A percentile compares a stretch with the other conserved stretches of the same genome.
Conservation (phyloP, 2,113 vertebrate genomes). For the Maccullochella peelii region DNA sequence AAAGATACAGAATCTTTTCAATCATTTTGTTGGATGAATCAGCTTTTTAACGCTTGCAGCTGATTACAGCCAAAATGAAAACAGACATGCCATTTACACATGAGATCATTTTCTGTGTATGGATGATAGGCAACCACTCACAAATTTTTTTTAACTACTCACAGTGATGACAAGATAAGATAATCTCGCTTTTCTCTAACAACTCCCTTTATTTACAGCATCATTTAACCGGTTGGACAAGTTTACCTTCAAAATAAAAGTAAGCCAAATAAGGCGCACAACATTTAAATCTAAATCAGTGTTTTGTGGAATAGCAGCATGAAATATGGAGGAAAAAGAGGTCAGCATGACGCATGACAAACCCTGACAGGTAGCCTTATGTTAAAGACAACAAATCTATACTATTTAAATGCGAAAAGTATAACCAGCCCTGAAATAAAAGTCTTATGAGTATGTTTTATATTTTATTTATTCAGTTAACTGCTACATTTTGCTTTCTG, state of each 20-base stretch:
- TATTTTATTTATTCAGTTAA: no score
- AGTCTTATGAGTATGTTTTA: no score
- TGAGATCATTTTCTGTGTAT: neutral
- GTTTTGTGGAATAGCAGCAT: neutral
- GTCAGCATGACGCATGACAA: no score
- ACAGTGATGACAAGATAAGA: neutral
- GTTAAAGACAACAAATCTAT: no score
- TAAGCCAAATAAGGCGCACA: neutral
- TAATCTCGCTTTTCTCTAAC: neutral
- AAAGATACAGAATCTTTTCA: neutral
- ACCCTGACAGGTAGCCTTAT: neutral
- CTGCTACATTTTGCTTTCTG: no score
- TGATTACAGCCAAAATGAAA: neutral
- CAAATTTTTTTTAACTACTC: neutral
- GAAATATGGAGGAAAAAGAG: neutral
- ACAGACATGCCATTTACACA: neutral
- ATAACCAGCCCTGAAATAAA: no score
- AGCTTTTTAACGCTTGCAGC: neutral
- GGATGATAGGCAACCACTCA: neutral
- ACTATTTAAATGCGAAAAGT: no score
- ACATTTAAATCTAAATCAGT: neutral
- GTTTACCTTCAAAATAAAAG: constrained; percentile 32
- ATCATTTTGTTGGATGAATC: neutral
- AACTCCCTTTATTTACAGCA: neutral
- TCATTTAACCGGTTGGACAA: neutral